Evolutionary conservation across 2,113 vertebrate species (phyloP).

Genomic region (Boleophthalmus pectinirostris): DNA sequence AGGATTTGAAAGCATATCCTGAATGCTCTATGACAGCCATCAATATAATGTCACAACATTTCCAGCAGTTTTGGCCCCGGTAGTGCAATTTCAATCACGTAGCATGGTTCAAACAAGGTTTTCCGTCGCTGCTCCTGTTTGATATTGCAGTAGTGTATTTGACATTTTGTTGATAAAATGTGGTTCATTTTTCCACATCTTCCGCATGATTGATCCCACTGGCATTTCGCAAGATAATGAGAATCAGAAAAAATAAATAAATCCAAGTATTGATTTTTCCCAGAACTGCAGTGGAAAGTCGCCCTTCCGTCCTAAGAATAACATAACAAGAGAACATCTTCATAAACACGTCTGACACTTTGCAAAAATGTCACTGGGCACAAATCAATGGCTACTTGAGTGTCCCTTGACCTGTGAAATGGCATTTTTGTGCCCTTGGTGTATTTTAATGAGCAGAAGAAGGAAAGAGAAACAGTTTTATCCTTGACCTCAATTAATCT

Average conservation of each 20-base stretch:
- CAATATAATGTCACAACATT: not conserved
- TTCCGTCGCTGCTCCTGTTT: not conserved
- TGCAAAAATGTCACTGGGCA: constrained; percentile 1
- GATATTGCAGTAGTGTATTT: constrained; percentile 8
- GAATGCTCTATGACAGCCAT: not conserved
- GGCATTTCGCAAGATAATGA: constrained; percentile 1
- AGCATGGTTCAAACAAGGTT: not conserved
- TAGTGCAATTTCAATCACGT: not conserved
- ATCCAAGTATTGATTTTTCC: constrained; percentile 4
- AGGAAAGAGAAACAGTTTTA: not conserved
- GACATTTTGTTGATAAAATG: constrained; percentile 12
- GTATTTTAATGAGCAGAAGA: not conserved
- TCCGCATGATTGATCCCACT: not conserved
- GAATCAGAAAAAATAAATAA: not conserved
- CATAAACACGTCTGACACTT: constrained; percentile 1
- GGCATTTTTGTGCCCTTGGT: not conserved
- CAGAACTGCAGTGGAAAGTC: not conserved
- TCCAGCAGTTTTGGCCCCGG: not conserved
- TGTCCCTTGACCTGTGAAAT: not conserved
- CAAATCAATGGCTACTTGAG: not conserved
- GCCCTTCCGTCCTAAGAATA: not conserved
- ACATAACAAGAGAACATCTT: constrained; percentile 1
- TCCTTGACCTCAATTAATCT: not conserved
- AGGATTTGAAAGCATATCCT: not conserved
- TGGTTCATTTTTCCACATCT: constrained; percentile 4